Conservation (phyloP, 2,113 vertebrate species). For the Origma solitaria region DNA sequence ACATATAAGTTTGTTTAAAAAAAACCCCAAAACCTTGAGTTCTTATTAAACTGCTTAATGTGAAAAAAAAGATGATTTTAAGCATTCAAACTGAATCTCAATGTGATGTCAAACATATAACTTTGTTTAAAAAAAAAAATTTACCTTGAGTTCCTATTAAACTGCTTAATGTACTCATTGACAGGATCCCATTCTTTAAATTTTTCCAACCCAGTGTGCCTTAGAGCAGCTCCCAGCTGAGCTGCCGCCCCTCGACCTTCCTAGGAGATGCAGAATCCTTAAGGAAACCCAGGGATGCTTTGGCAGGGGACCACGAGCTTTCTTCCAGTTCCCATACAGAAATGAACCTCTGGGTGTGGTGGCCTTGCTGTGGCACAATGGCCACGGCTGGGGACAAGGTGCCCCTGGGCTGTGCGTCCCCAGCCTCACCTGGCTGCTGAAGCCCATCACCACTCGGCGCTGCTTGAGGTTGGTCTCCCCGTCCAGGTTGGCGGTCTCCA, state of each 20-base stretch:
- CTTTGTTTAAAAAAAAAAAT: not conserved
- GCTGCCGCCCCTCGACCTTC: not conserved
- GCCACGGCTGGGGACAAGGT: fast-evolving
- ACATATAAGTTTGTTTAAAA: not conserved
- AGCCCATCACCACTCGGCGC: constrained; percentile 70
- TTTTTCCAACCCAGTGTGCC: not conserved
- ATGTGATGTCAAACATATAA: not conserved
- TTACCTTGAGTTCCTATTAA: not conserved
- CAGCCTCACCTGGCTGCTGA: constrained; percentile 62
- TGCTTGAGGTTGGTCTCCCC: constrained; percentile 97
- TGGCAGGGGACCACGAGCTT: not conserved
- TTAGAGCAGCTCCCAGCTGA: not conserved
- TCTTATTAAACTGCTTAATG: not conserved
- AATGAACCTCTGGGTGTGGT: fast-evolving
- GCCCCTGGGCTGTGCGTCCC: fast-evolving
- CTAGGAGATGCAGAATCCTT: not conserved
- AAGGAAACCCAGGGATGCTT: fast-evolving
- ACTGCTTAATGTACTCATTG: not conserved
- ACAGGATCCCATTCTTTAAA: not conserved
- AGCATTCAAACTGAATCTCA: not conserved
- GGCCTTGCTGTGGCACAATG: not conserved
- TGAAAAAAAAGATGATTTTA: not conserved
- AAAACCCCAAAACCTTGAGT: not conserved
- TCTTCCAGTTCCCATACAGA: not conserved
- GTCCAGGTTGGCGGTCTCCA: constrained; percentile 89